Evolutionary conservation across 2,797 vertebrate genomes (phyloP).

Genomic region (Picus viridis): DNA sequence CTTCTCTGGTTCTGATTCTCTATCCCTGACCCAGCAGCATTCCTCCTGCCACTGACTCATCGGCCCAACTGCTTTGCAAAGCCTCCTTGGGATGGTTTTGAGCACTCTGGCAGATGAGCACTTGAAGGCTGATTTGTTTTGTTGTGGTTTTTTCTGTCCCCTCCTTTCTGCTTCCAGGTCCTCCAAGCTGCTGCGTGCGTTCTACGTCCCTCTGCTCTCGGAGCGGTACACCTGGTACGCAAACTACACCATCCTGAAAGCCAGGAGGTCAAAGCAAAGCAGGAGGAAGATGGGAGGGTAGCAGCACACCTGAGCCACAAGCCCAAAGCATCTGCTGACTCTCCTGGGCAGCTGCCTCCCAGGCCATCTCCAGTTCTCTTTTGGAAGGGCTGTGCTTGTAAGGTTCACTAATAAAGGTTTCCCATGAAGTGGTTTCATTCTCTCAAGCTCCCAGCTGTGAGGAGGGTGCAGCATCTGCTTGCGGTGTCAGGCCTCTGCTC

Average conservation of each 20-base stretch:
- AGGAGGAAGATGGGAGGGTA: slow-evolving; percentile 82
- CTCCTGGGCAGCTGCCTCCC: neutral
- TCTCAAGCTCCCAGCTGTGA: slow-evolving; percentile 11
- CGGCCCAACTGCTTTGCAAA: neutral
- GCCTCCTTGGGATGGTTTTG: neutral
- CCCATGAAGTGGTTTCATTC: neutral
- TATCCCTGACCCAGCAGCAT: neutral
- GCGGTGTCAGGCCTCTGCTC: slow-evolving; percentile 20
- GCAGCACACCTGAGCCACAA: slow-evolving; percentile 56
- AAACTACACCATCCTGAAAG: slow-evolving; percentile 93
- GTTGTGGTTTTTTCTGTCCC: neutral
- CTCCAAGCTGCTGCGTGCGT: slow-evolving; percentile 88
- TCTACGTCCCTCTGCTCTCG: slow-evolving; percentile 93
- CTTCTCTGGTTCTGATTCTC: too few species aligned
- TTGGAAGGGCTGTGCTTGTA: neutral
- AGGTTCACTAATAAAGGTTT: slow-evolving; percentile 15
- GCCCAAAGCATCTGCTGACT: neutral
- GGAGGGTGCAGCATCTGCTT: neutral
- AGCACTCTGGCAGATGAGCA: neutral
- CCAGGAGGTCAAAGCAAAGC: slow-evolving; percentile 84
- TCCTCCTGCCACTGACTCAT: neutral
- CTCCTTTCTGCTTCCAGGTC: slow-evolving; percentile 81
- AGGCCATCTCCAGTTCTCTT: neutral
- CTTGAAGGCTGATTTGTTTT: neutral
- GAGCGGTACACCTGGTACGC: slow-evolving; percentile 88